Base-by-base conservation (phyloP, 2,797 vertebrate genomes). In the Distichodus sexfasciatus region DNA sequence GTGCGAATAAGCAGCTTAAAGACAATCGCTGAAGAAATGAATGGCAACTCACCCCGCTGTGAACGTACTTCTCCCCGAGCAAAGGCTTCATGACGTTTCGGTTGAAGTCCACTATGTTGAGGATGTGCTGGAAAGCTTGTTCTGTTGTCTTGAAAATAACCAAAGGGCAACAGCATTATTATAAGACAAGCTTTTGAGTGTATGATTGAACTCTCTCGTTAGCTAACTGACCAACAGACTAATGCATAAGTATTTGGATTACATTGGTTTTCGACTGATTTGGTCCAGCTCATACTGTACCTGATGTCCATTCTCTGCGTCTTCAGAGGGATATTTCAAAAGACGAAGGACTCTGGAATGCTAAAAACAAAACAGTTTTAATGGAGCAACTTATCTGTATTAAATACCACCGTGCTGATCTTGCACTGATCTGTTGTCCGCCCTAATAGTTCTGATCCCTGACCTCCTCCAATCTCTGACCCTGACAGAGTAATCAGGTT, bases 11-110 rank as follows among this genome's bases (percentile, higher is more conserved):
- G n/a, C n/a, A n/a, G n/a, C n/a, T n/a, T n/a, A n/a, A n/a, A n/a
- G n/a, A n/a, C n/a, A n/a, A n/a, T n/a, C n/a, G n/a, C n/a, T n/a
- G n/a, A n/a, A 4, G 17, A 3, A 6, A 2, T 4, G 21, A 50
- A 36, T 29, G 40, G 36, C 2, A 4, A 84, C 87, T 92, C 86
- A 98, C 97, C 86, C 97, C 97, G 4, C 93, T 94, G 66, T 98
- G 96, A 83, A 98, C 90, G 26, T 93, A 97, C 79, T 91, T 95
- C 76, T 98, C 95, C 73, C 97, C 97, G 59, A 99, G 90, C 81
- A 98, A 92, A 72, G 93, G 93, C 85, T 94, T 97, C 96, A 99
- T 98, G 62, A 99, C 91, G 8, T 95, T 94, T 84, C 93, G 96
- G 83, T 93, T 93, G 10, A 96, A 98, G 85, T 98, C 93, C 21